Conservation (phyloP, 2,888 invertebrate species). For the Dynastes hyllus region DNA sequence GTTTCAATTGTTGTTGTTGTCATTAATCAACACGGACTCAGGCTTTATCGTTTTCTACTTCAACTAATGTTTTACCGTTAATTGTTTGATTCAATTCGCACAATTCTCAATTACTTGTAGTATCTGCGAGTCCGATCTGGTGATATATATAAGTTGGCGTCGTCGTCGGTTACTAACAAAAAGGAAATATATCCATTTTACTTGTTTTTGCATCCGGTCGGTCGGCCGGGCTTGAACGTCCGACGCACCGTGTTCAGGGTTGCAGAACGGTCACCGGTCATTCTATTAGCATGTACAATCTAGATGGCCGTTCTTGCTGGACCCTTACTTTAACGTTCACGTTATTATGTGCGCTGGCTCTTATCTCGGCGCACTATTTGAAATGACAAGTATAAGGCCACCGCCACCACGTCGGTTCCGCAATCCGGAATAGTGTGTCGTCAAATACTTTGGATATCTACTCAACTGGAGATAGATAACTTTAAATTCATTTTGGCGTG, state of each 20-base stretch:
- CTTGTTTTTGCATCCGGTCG: conserved; percentile 70
- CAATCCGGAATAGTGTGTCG: conserved; percentile 51
- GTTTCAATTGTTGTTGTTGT: conserved; percentile 28
- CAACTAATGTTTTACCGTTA: conserved; percentile 62
- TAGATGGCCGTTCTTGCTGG: conserved; percentile 71
- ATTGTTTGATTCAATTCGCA: conserved; percentile 67
- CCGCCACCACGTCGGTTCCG: conserved; percentile 18
- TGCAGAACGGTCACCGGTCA: conserved; percentile 68
- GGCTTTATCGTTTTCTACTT: conserved; percentile 47
- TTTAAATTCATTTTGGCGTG: conserved; percentile 32
- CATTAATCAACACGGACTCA: conserved; percentile 36
- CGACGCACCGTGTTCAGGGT: conserved; percentile 45
- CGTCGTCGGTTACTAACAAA: conserved; percentile 63
- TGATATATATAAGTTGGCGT: conserved; percentile 67
- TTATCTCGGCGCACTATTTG: conserved; percentile 62
- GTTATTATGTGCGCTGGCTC: conserved; percentile 55
- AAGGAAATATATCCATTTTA: conserved; percentile 72
- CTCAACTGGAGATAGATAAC: conserved; percentile 55
- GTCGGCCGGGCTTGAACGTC: conserved; percentile 35
- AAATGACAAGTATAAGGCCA: conserved; percentile 59
- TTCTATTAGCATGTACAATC: conserved; percentile 73
- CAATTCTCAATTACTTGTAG: conserved; percentile 66
- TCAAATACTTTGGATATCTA: conserved; percentile 49
- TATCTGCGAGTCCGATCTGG: conserved; percentile 66
- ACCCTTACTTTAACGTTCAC: conserved; percentile 68